Evolutionary conservation across 2,888 invertebrate genomes (phyloP).

Genomic region (Drosophila ochracea): DNA sequence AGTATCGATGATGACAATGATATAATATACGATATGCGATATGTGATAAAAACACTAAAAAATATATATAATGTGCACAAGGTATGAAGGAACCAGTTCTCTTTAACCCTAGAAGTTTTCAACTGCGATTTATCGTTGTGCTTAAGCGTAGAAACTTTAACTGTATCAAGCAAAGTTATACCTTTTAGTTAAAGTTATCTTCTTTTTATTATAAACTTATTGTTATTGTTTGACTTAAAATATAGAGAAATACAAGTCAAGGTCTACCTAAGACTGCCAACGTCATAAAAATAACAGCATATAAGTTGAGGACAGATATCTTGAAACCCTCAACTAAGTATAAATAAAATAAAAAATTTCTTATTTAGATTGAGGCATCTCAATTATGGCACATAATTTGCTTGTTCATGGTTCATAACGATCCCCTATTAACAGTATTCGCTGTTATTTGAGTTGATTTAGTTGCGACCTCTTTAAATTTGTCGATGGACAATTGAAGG

Average conservation of each 20-base stretch:
- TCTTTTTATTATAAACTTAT: neutral
- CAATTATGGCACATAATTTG: constrained; percentile 9
- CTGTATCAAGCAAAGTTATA: neutral
- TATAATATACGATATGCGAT: constrained; percentile 5
- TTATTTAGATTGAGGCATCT: neutral
- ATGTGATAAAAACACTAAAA: constrained; percentile 11
- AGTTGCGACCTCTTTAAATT: constrained; percentile 12
- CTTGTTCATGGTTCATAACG: constrained; percentile 42
- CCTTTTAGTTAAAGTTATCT: neutral
- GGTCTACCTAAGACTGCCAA: neutral
- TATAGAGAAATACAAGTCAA: neutral
- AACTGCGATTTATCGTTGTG: neutral
- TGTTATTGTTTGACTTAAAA: neutral
- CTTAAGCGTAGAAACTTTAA: neutral
- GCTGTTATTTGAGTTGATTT: neutral
- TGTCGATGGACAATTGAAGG: constrained; percentile 1
- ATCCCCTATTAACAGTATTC: neutral
- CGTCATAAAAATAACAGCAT: neutral
- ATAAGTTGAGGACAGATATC: neutral
- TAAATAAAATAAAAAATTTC: neutral
- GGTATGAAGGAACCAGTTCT: constrained; percentile 47
- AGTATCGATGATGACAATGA: constrained; percentile 62
- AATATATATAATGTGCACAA: constrained; percentile 37
- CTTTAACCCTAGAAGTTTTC: constrained; percentile 5
- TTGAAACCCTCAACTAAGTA: neutral